Percentiles rank a stretch among this genome's conserved stretches.
Evolutionary conservation across 2,797 vertebrate species (phyloP).

Genomic region (Taenioides sp.): DNA sequence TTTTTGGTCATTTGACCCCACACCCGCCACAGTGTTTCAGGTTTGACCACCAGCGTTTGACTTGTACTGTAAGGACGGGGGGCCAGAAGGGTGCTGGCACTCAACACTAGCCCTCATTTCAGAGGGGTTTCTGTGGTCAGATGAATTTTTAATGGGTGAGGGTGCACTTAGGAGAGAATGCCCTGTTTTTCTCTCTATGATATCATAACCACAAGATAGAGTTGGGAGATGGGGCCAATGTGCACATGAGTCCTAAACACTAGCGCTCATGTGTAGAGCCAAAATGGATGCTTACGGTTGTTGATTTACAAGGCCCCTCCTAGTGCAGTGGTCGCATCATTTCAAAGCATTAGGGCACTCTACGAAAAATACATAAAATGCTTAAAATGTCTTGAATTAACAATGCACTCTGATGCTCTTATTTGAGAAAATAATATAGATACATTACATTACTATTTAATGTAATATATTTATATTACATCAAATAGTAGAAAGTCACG

Average conservation of each 20-base stretch:
- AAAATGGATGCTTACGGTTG: constrained; percentile 71
- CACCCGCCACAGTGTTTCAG: constrained; percentile 34
- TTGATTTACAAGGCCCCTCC: constrained; percentile 76
- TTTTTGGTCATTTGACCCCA: constrained; percentile 51
- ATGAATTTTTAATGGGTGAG: constrained; percentile 85
- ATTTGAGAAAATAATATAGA: constrained; percentile 51
- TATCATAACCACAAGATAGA: constrained; percentile 87
- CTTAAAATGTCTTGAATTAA: constrained; percentile 77
- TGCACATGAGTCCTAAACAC: constrained; percentile 73
- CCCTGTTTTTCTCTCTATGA: constrained; percentile 81
- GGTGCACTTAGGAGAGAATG: constrained; percentile 84
- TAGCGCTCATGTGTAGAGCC: constrained; percentile 62
- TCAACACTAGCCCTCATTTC: constrained; percentile 64
- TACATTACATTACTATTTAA: constrained; percentile 32
- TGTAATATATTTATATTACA: no score
- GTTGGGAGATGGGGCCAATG: constrained; percentile 71
- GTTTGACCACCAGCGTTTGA: constrained; percentile 61
- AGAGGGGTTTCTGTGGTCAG: constrained; percentile 74
- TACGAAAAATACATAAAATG: constrained; percentile 74
- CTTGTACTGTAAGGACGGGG: constrained; percentile 53
- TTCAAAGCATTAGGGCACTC: constrained; percentile 75
- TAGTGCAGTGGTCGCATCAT: constrained; percentile 67
- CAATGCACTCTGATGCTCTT: constrained; percentile 51
- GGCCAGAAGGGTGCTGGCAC: constrained; percentile 58
- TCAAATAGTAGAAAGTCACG: no score